A percentile compares a stretch with the other conserved stretches of the same genome.
phyloP scores from a whole-genome alignment of 2,797 vertebrate species.

The Pyrocephalus nanus region DNA sequence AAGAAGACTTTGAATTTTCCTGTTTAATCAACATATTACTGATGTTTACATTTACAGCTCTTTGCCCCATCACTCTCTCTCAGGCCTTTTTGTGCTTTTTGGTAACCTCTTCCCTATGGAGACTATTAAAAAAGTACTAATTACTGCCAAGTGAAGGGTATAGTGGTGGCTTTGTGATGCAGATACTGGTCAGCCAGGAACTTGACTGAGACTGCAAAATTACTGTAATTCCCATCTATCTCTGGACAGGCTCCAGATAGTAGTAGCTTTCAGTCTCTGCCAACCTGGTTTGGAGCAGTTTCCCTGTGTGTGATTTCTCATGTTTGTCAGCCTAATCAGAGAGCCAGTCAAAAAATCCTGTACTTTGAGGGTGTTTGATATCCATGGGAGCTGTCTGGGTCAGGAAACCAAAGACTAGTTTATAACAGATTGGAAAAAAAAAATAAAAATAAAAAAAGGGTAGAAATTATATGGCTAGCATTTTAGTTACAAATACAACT shows the following conservation, averaged over 20 bases:
- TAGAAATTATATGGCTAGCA: neutral
- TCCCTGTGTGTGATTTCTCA: neutral
- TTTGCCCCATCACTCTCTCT: neutral
- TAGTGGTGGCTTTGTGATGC: constrained; percentile 45
- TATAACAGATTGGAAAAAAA: neutral
- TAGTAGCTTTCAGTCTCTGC: constrained; percentile 47
- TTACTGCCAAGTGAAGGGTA: constrained; percentile 16
- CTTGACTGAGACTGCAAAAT: constrained; percentile 23
- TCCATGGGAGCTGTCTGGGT: neutral
- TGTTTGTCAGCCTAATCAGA: constrained; percentile 38
- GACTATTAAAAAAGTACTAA: constrained; percentile 7
- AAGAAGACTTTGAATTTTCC: neutral
- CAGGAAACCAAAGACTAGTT: neutral
- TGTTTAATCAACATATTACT: neutral
- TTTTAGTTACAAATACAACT: neutral
- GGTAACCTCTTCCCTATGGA: neutral
- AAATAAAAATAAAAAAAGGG: neutral
- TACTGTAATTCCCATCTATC: constrained; percentile 45
- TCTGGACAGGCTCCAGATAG: constrained; percentile 36
- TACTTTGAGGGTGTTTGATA: constrained; percentile 22
- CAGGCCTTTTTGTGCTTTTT: neutral
- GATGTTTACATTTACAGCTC: neutral
- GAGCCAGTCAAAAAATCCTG: neutral
- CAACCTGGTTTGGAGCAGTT: constrained; percentile 44
- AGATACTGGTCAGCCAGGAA: constrained; percentile 47